Percentiles rank a stretch among this genome's conserved stretches.
These are phyloP conservation scores for Caenorhabditis sinica DNA, from an alignment of 2,888 invertebrate species.

Conservation along the genomic window DNA sequence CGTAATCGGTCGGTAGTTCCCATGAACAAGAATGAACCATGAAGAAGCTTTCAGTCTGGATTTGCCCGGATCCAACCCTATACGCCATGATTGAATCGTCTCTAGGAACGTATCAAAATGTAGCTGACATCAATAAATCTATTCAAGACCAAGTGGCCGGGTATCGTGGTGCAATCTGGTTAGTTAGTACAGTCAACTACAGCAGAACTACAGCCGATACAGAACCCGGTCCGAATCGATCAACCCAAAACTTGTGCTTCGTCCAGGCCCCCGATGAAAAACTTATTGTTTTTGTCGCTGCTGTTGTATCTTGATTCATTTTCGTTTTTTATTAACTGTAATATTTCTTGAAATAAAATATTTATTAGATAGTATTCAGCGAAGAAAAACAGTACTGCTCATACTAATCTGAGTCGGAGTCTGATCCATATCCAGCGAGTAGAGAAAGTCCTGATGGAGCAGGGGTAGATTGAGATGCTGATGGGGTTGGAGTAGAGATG, in stretches of 20 bases:
- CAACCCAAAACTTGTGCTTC: constrained; percentile 61
- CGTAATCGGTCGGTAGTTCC: constrained; percentile 50
- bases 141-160: constrained; percentile 54
- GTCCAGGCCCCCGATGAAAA: constrained; percentile 58
- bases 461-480: neutral
- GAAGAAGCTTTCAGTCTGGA: constrained; percentile 57
- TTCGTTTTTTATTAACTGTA: neutral
- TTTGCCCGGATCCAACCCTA: constrained; percentile 61
- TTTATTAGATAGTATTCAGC: constrained; percentile 1
- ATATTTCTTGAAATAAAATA: neutral
- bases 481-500: constrained; percentile 26
- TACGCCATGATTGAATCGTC: constrained; percentile 57
- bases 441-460: constrained; percentile 43
- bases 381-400: neutral
- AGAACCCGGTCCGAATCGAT: constrained; percentile 44
- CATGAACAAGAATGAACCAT: neutral
- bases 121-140: constrained; percentile 65
- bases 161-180: constrained; percentile 57
- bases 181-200: constrained; percentile 67
- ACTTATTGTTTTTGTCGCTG: constrained; percentile 60
- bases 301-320: constrained; percentile 28
- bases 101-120: constrained; percentile 49
- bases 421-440: constrained; percentile 56
- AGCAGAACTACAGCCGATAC: constrained; percentile 64
- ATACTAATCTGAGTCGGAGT: constrained; percentile 57